These are phyloP conservation scores for Sphenopsis melanotis DNA, from an alignment of 2,797 vertebrate genomes.

Conservation along the genomic window DNA sequence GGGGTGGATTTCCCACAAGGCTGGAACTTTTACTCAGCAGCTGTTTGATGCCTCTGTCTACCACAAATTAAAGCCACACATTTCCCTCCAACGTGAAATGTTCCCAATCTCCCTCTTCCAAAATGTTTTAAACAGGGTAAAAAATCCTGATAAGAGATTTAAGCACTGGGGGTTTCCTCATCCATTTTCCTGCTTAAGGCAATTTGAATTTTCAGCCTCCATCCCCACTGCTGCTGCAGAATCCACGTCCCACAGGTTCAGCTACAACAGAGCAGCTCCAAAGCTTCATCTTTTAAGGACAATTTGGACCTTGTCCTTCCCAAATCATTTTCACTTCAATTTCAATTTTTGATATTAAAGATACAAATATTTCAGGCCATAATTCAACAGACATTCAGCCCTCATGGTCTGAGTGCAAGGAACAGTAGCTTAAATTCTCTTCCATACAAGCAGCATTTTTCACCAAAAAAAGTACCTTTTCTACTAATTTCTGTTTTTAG, in stretches of 20 bases:
- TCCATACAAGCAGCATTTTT: background rate
- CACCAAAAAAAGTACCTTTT: rapidly evolving
- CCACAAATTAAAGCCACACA: rapidly evolving
- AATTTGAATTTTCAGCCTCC: background rate
- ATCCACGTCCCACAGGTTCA: too few relatives aligned
- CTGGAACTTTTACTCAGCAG: background rate
- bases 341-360: background rate
- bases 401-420: background rate
- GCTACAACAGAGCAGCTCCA: background rate
- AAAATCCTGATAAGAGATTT: background rate
- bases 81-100: background rate
- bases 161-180: background rate
- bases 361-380: rapidly evolving
- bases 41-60: background rate
- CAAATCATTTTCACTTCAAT: background rate
- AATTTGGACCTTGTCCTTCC: background rate
- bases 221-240: rapidly evolving
- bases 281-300: background rate
- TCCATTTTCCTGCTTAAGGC: background rate
- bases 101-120: background rate
- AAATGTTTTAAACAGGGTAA: background rate
- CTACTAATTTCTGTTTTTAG: background rate
- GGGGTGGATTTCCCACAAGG: rapidly evolving
- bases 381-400: background rate
- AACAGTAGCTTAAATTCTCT: background rate